phyloP scores from a whole-genome alignment of 1,140 invertebrate species.

The Musca domestica region DNA sequence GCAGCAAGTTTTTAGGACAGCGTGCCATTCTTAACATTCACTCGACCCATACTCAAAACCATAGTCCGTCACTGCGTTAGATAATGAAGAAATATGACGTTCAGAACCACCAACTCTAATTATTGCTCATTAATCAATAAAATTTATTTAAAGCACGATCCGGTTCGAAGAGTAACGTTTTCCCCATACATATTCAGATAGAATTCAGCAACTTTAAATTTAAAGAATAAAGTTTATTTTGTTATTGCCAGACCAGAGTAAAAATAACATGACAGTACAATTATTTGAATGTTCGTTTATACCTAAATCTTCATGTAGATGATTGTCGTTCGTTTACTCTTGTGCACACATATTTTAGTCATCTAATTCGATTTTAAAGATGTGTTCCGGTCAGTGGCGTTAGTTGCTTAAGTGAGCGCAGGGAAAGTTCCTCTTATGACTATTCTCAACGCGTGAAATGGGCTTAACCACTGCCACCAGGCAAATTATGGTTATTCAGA shows the following conservation, averaged over 20 bases:
- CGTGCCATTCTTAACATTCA: too few species aligned
- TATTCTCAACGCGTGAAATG: constrained; percentile 52
- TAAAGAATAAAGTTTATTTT: too few species aligned
- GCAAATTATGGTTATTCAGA: constrained; percentile 16
- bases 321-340: neutral
- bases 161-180: too few species aligned
- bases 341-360: constrained; percentile 9
- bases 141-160: constrained; percentile 37
- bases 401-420: constrained; percentile 24
- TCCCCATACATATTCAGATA: too few species aligned
- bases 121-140: constrained; percentile 54
- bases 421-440: constrained; percentile 15
- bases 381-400: constrained; percentile 34
- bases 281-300: too few species aligned
- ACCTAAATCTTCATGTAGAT: too few species aligned
- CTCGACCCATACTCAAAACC: too few species aligned
- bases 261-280: too few species aligned
- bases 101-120: constrained; percentile 52
- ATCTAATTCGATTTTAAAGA: constrained; percentile 6
- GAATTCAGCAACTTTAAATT: too few species aligned
- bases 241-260: too few species aligned
- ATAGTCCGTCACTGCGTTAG: constrained; percentile 30
- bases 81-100: constrained; percentile 52
- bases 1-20: too few species aligned
- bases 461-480: constrained; percentile 42